Evolutionary conservation across 2,888 invertebrate species (phyloP).

Genomic region (Tipula vernalis): DNA sequence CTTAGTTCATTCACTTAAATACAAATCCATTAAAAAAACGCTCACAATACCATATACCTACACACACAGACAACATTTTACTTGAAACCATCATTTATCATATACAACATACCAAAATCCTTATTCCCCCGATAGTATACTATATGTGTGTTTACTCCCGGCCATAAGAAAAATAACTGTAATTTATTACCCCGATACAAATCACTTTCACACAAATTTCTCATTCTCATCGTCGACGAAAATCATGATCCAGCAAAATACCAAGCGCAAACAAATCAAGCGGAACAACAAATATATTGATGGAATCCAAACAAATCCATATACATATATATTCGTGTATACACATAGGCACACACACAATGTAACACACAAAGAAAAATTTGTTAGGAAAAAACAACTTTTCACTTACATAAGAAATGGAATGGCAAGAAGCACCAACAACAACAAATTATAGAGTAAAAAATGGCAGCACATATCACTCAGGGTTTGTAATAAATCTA

Average conservation of each 20-base stretch:
- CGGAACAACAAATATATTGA: neutral
- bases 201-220: conserved; percentile 4
- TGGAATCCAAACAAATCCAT: neutral
- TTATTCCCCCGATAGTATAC: neutral
- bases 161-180: neutral
- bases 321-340: neutral
- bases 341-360: neutral
- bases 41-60: neutral
- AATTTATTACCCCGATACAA: conserved; percentile 1
- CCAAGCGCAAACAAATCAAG: neutral
- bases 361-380: neutral
- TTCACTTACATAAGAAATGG: neutral
- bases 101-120: neutral
- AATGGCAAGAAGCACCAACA: neutral
- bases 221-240: neutral
- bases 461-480: neutral
- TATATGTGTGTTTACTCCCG: neutral
- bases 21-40: neutral
- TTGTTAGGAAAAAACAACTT: neutral
- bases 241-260: neutral
- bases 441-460: neutral
- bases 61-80: neutral
- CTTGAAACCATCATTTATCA: neutral
- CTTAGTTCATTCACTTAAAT: neutral
- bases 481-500: conserved; percentile 1